phyloP scores from a whole-genome alignment of 2,888 invertebrate species.

The Eupeodes luniger region DNA sequence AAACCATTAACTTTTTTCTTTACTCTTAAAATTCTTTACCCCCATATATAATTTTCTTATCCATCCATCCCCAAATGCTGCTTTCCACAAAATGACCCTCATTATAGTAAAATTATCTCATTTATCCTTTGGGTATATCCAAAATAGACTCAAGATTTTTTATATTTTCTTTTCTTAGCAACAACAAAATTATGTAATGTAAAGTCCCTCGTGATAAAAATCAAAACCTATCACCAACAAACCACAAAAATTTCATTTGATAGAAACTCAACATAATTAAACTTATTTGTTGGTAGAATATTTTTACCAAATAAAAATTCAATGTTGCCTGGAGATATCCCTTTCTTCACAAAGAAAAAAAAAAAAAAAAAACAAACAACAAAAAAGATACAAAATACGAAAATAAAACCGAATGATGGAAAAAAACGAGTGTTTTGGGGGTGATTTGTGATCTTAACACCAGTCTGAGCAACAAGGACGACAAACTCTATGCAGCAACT shows the following conservation, averaged over 20 bases:
- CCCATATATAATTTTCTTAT: background rate
- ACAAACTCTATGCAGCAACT: conserved; percentile 37
- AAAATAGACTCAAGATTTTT: conserved; percentile 11
- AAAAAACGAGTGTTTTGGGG: conserved; percentile 62
- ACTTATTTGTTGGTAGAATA: conserved; percentile 43
- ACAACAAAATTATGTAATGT: conserved; percentile 7
- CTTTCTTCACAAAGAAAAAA: background rate
- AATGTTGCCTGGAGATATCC: conserved; percentile 15
- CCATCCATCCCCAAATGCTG: conserved; percentile 5
- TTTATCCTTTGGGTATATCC: conserved; percentile 37
- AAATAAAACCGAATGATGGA: conserved; percentile 54
- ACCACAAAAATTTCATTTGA: conserved; percentile 51
- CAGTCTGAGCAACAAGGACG: conserved; percentile 6
- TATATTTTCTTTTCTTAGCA: background rate
- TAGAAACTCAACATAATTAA: conserved; percentile 57
- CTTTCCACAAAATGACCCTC: conserved; percentile 57
- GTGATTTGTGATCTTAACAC: conserved; percentile 65
- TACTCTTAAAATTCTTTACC: background rate
- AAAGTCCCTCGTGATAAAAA: conserved; percentile 46
- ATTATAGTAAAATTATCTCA: conserved; percentile 69
- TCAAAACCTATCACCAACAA: conserved; percentile 63
- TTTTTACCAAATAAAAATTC: conserved; percentile 7
- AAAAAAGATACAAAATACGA: conserved; percentile 20
- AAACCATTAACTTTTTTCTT: conserved; percentile 11
- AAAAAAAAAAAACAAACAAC: background rate